Base-by-base conservation (phyloP, 2,113 vertebrate species). In the Triplophysa tibetana region DNA sequence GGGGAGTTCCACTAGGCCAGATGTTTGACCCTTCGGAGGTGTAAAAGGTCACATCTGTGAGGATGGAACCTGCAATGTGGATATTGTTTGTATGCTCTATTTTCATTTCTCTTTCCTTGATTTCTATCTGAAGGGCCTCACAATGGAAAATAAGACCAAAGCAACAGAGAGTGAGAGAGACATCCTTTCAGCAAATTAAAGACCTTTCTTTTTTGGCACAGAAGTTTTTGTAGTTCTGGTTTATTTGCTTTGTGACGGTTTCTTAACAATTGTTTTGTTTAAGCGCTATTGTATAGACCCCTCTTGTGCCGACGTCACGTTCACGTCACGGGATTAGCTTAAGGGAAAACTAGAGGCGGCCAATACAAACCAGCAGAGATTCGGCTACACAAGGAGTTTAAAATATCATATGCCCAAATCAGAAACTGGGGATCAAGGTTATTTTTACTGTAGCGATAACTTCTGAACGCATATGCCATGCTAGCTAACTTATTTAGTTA, bases 11-110 rank as follows among this genome's bases (percentile, higher is more conserved):
- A 38, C 24, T 58, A 56, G 69, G 58, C 79, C 79, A 84, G 79
- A 84, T 84, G 79, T 79, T 69, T 29, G 65, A 79, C 76, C 75
- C 74, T 41, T 13, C n/a, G 33, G 75, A 84, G 76, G 76, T 81
- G 83, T 78, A 77, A 75, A 50, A 26, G 83, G 79, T 84, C 79
- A 78, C 16, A 64, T 38, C 10, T 4, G 41, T 29, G 78, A 83
- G 68, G 78, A 77, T 56, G 24, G 68, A 84, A 80, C 79, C 19
- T 69, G 80, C 86, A 70, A 84, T 85, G 86, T 84, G 88, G 81
- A 86, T 89, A 88, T 87, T 90, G 85, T 86, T 85, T 78, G 21
- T 85, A 87, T 73, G 54, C 89, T 90, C 87, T 61, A 83, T 75
- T 87, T n/a, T 48, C 78, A 75, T 82, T 79, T 73, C 60, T 79